Conservation (phyloP, 2,888 invertebrate genomes). For the Tetranychus piercei region DNA sequence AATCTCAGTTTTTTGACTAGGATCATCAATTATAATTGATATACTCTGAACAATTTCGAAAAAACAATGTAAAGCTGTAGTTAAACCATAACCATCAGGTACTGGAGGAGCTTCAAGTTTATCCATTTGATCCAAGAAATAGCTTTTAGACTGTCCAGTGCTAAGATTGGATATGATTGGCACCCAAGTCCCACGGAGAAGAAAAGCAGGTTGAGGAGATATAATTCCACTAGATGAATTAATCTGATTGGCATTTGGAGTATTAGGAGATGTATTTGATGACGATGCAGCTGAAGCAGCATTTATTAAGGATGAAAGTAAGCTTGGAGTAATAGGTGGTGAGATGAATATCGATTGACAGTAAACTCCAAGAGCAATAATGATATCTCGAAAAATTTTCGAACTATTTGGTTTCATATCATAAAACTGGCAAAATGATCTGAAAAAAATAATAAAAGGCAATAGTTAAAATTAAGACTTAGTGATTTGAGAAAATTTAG, state of each 20-base stretch:
- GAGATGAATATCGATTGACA: constrained; percentile 58
- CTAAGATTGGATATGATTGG: constrained; percentile 68
- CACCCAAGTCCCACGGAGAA: constrained; percentile 76
- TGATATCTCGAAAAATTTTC: constrained; percentile 64
- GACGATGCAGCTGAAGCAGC: constrained; percentile 2
- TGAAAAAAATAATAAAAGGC: constrained; percentile 26
- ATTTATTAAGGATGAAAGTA: constrained; percentile 21
- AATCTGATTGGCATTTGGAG: not conserved
- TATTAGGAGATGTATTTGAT: constrained; percentile 11
- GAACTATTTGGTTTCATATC: constrained; percentile 61
- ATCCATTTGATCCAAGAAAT: constrained; percentile 69
- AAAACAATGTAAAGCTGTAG: constrained; percentile 79
- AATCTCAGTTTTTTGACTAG: not conserved
- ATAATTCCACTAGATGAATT: constrained; percentile 4
- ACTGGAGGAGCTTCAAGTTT: constrained; percentile 79
- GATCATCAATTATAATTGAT: constrained; percentile 41
- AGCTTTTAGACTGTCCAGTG: constrained; percentile 55
- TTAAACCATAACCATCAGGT: constrained; percentile 93
- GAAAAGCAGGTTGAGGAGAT: constrained; percentile 73
- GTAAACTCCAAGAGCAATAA: constrained; percentile 76
- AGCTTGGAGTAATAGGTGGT: constrained; percentile 17
- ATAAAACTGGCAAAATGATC: constrained; percentile 78
- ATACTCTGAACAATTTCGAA: constrained; percentile 75
- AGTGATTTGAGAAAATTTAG: constrained; percentile 7
- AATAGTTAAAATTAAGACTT: not conserved